Base-by-base conservation (phyloP, 2,797 vertebrate genomes). In the Sebastes taczanowskii region DNA sequence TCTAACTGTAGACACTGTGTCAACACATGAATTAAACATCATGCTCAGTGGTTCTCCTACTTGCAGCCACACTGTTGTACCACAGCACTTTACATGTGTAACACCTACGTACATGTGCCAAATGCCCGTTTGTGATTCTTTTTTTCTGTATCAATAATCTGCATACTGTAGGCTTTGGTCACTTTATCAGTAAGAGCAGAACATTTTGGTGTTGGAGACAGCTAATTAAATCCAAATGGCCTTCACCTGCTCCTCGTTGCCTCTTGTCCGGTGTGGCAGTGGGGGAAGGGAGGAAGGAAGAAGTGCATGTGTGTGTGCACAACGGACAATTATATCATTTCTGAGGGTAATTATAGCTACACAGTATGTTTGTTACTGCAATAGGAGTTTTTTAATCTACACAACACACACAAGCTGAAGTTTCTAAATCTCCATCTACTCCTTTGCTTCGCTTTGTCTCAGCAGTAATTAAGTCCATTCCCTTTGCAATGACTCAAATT, bases 21-120 rank as follows among this genome's bases (percentile, higher is more conserved):
- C 72, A 80, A 80, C 68, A 61, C 52, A 80, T 82, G 68, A 76
- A 84, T 80, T 74, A 85, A 74, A 70, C 70, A 81, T 78, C 7
- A 16, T 5, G 11, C 55, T 61, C 34, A 1, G 18, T 30, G 46
- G 9, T 35, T 65, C 73, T 34, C 46, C 14, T 27, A 3, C 65
- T 65, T 42, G 2, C 30, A 64, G 64, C 29, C 53, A 60, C 58
- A 59, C 77, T 25, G 30, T 23, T 53, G 42, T 27, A 55, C 10
- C 32, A 25, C 35, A 59, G n/a, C 27, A 32, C 4, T 60, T 60
- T 14, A 9, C 66, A 35, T 10, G n/a, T 46, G 20, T 7, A 70
- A 71, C 42, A 63, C 32, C 5, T 35, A 27, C 4, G 23, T 16
- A 56, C 35, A 30, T 20, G 29, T 10, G 61, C 11, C 20, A 18